Evolutionary conservation across 2,113 vertebrate species (phyloP).

Genomic region (Amphiprion percula): DNA sequence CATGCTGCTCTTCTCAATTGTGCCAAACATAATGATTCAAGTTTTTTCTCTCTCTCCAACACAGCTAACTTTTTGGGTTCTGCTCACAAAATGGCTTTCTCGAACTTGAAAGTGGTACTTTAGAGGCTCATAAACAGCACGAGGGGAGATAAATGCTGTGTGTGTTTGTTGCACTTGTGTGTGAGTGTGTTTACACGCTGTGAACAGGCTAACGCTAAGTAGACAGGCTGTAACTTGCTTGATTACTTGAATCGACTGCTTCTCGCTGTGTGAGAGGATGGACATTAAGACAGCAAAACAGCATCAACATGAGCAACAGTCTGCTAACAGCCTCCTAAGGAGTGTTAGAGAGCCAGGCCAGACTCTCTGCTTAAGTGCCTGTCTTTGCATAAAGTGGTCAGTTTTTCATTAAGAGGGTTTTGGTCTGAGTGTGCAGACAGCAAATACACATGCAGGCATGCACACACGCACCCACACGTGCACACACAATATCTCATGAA

Average conservation of each 20-base stretch:
- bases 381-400: slow-evolving; percentile 40
- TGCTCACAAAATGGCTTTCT: slow-evolving; percentile 33
- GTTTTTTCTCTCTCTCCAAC: slow-evolving; percentile 49
- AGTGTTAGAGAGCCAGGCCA: slow-evolving; percentile 38
- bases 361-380: slow-evolving; percentile 69
- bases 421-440: slow-evolving; percentile 53
- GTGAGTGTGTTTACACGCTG: slow-evolving; percentile 21
- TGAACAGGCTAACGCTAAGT: slow-evolving; percentile 18
- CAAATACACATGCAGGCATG: neutral
- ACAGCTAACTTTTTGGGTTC: slow-evolving; percentile 51
- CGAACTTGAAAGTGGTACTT: slow-evolving; percentile 35
- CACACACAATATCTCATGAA: neutral
- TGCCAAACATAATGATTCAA: slow-evolving; percentile 62
- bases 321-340: slow-evolving; percentile 31
- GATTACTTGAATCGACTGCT: slow-evolving; percentile 37
- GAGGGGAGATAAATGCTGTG: slow-evolving; percentile 15
- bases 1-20: slow-evolving; percentile 57
- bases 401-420: slow-evolving; percentile 51
- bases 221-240: slow-evolving; percentile 23
- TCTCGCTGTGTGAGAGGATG: slow-evolving; percentile 33
- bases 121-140: slow-evolving; percentile 3
- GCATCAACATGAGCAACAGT: slow-evolving; percentile 17
- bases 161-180: neutral
- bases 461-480: neutral
- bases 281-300: slow-evolving; percentile 20